Evolutionary conservation across 2,113 vertebrate species (phyloP).

Genomic region (Acrocephalus kingi): DNA sequence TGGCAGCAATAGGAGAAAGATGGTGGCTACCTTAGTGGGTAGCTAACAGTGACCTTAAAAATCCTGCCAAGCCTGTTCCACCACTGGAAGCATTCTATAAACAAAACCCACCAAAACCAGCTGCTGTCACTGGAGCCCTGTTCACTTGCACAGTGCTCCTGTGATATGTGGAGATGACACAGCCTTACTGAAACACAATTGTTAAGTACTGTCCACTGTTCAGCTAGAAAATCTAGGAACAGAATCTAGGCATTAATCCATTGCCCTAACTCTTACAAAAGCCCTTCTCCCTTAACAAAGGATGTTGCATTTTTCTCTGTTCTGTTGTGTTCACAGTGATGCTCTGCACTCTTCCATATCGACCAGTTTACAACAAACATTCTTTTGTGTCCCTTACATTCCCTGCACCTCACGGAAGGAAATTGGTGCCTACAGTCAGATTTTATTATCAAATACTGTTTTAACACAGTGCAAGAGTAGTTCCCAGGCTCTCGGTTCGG

Average conservation of each 20-base stretch:
- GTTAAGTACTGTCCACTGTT: background rate
- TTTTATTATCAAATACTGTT: background rate
- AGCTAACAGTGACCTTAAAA: background rate
- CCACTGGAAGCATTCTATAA: background rate
- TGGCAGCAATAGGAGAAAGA: background rate
- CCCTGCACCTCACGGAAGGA: background rate
- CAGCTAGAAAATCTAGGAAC: background rate
- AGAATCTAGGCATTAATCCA: background rate
- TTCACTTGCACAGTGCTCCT: background rate
- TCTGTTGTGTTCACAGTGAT: background rate
- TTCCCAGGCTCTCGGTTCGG: background rate
- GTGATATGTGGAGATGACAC: background rate
- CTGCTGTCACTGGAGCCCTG: background rate
- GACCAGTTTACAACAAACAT: accelerated
- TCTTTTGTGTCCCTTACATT: background rate
- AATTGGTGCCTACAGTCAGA: background rate
- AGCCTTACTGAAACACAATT: background rate
- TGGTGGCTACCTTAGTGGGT: background rate
- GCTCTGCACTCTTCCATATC: background rate
- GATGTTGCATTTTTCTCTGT: background rate
- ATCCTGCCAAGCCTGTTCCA: background rate
- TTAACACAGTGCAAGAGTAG: background rate
- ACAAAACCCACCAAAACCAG: background rate
- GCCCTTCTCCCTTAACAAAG: background rate
- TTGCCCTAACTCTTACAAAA: background rate